Conservation (phyloP, 2,888 invertebrate genomes). For the Venustoraphidia nigricollis region DNA sequence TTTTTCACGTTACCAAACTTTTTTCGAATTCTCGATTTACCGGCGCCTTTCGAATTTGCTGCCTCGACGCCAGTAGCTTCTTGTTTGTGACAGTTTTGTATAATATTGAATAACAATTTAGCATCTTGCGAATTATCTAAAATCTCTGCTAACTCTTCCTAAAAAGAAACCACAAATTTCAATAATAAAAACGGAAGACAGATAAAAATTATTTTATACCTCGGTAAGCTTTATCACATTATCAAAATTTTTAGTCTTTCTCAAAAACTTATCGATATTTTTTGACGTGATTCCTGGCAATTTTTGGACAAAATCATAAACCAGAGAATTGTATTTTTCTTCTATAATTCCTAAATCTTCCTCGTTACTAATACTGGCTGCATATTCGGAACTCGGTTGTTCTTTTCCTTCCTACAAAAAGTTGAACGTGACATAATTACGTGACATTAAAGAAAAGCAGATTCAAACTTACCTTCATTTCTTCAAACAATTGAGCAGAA, state of each 20-base stretch:
- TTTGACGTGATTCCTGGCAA: constrained; percentile 80
- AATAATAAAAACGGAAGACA: constrained; percentile 3
- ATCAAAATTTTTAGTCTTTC: constrained; percentile 52
- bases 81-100: constrained; percentile 49
- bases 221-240: constrained; percentile 40
- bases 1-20: no score
- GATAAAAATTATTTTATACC: constrained; percentile 25
- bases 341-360: constrained; percentile 34
- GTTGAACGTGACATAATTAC: constrained; percentile 4
- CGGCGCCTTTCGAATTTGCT: constrained; percentile 15
- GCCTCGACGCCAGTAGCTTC: constrained; percentile 27
- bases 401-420: constrained; percentile 52
- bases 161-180: constrained; percentile 16
- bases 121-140: constrained; percentile 59
- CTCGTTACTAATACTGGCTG: constrained; percentile 55
- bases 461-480: constrained; percentile 55
- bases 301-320: constrained; percentile 57
- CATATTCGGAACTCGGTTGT: constrained; percentile 61
- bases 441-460: neutral
- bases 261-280: constrained; percentile 64
- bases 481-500: constrained; percentile 89
- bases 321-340: constrained; percentile 39
- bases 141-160: constrained; percentile 54
- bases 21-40: constrained; percentile 3
- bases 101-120: constrained; percentile 47